Evolutionary conservation across 2,113 vertebrate species (phyloP), one percentile per base, ranked within the genome.

Genomic region (Hucho hucho): DNA sequence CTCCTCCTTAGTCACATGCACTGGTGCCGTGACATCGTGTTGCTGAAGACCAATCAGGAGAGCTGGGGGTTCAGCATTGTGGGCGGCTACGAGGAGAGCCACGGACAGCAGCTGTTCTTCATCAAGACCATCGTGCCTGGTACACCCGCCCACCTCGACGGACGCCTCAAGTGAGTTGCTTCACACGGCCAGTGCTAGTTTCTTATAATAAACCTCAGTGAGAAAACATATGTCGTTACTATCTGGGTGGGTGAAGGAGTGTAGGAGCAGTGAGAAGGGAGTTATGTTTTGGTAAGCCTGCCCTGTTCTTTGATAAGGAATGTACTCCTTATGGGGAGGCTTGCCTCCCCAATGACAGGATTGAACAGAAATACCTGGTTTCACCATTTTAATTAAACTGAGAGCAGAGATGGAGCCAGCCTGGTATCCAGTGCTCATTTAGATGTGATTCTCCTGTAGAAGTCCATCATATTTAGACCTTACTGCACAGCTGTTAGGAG

Each of bases 51-150:
- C 53, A 96, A 94, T 87, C 91, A 89, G 9, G 96, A 97, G 68
- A 98, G 95, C 75, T 97, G 96, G 96, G 96, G 96, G 81, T 98
- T 98, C 91, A 98, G 96, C 83, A 98, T 98, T 3, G 96, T 98
- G 0, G 96, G 96, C 4, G 96, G 96, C 75, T 96, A 95, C 11
- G 96, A 97, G 88, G 96, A 97, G 74, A 95, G 85, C 79, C 95
- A 94, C 73, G 95, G 95, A 3, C 95, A 95, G 87, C 95, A 97
- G 86, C 96, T 96, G 0, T 98, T 98, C 92, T 98, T 97, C 92
- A 98, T 98, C 81, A 98, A 97, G 90, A 97, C 96, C 90, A 97
- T 98, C 0, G 96, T 98, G 84, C 96, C 96, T 0, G 96, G 94
- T 20, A 97, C 96, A 0, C 95, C 96, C 0, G 96, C 96, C 6